Evolutionary conservation across 2,113 vertebrate genomes (phyloP).

Genomic region (Hemiscyllium ocellatum): DNA sequence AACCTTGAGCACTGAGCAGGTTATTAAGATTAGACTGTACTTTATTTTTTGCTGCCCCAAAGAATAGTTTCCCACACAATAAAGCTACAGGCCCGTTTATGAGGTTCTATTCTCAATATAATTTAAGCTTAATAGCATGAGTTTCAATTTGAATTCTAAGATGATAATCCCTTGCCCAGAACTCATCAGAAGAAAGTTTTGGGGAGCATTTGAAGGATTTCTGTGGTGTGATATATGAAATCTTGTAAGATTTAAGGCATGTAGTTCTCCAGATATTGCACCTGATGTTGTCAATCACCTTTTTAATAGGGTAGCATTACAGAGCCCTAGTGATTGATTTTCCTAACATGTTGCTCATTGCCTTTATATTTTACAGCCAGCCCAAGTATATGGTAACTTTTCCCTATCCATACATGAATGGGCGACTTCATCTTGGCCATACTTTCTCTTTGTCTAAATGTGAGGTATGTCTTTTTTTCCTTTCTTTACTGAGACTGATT

Average conservation of each 20-base stretch:
- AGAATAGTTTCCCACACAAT: neutral
- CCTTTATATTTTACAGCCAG: constrained; percentile 57
- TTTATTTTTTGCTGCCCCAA: neutral
- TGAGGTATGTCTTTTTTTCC: constrained; percentile 65
- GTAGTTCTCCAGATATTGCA: neutral
- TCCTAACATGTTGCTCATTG: constrained; percentile 41
- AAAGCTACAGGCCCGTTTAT: neutral
- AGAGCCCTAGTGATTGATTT: neutral
- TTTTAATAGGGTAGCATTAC: neutral
- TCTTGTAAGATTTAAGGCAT: neutral
- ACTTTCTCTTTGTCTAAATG: constrained; percentile 93
- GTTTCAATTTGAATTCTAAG: neutral
- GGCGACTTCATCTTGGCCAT: constrained; percentile 89
- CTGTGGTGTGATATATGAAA: neutral
- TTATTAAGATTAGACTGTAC: too few relatives aligned
- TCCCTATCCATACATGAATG: constrained; percentile 97
- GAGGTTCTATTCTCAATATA: neutral
- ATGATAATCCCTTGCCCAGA: neutral
- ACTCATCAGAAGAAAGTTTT: neutral
- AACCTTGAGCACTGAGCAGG: too few relatives aligned
- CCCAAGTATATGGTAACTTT: constrained; percentile 87
- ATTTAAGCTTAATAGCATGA: neutral
- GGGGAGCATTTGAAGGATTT: neutral
- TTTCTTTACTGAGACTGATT: neutral
- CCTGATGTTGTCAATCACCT: neutral